A percentile compares a stretch with the other conserved stretches of the same genome.
These are phyloP conservation scores for Atta colombica DNA, from an alignment of 1,140 invertebrate genomes.

Conservation along the genomic window DNA sequence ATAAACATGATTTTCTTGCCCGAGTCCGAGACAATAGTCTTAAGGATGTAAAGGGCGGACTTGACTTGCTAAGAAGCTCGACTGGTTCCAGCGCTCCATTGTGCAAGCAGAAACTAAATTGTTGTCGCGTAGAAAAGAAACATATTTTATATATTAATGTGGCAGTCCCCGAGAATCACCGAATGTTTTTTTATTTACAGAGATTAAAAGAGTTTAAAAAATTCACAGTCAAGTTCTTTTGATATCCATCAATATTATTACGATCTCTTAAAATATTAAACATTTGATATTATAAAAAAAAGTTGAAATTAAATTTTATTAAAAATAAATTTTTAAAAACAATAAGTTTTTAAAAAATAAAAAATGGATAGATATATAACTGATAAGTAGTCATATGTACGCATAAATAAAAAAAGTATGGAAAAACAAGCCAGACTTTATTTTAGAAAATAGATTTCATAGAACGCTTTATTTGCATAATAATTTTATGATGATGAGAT, in stretches of 20 bases:
- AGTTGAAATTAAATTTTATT: conserved; percentile 9
- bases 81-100: conserved; percentile 36
- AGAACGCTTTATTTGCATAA: conserved; percentile 23
- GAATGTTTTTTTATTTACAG: background rate
- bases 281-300: background rate
- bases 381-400: background rate
- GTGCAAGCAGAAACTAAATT: conserved; percentile 23
- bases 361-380: background rate
- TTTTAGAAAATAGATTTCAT: conserved; percentile 13
- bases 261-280: background rate
- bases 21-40: conserved; percentile 73
- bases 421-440: conserved; percentile 10
- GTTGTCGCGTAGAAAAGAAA: conserved; percentile 34
- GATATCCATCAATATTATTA: background rate
- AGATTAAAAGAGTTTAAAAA: background rate
- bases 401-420: conserved; percentile 7
- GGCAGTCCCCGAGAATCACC: background rate
- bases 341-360: background rate
- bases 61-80: conserved; percentile 73
- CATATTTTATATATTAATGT: conserved; percentile 27
- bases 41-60: conserved; percentile 74
- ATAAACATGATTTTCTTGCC: conserved; percentile 76
- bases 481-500: conserved; percentile 30
- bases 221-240: background rate
- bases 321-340: background rate